phyloP scores from a whole-genome alignment of 2,888 invertebrate species.

The Drosophila picticornis region DNA sequence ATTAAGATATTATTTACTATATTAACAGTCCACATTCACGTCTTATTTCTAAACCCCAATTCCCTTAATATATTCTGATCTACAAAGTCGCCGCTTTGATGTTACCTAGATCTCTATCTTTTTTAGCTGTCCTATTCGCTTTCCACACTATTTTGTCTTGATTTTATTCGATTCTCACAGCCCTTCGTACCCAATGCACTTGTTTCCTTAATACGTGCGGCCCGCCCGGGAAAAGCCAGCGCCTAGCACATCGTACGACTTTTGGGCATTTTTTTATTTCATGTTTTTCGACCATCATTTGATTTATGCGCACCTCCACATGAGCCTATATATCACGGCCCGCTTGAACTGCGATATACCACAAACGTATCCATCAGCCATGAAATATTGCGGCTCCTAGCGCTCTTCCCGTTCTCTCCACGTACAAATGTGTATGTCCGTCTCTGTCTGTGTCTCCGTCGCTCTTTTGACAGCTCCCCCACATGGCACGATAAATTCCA shows the following conservation, averaged over 20 bases:
- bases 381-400: conserved; percentile 70
- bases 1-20: background rate
- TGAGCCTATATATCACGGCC: conserved; percentile 71
- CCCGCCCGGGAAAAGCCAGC: conserved; percentile 30
- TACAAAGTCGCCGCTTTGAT: conserved; percentile 41
- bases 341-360: conserved; percentile 63
- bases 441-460: conserved; percentile 7
- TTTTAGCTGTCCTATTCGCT: conserved; percentile 9
- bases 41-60: conserved; percentile 7
- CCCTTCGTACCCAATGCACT: conserved; percentile 26
- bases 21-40: background rate
- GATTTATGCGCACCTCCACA: conserved; percentile 69
- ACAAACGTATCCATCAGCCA: conserved; percentile 77
- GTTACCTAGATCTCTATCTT: conserved; percentile 29
- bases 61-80: background rate
- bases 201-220: conserved; percentile 34
- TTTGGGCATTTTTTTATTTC: conserved; percentile 10
- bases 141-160: conserved; percentile 36
- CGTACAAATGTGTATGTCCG: background rate
- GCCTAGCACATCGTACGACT: conserved; percentile 21
- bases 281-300: conserved; percentile 40
- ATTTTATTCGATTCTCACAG: conserved; percentile 2
- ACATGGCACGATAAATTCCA: conserved; percentile 76
- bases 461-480: conserved; percentile 56
- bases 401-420: background rate